These are phyloP conservation scores for Phaethon lepturus DNA, from an alignment of 2,113 vertebrate species.

Conservation along the genomic window DNA sequence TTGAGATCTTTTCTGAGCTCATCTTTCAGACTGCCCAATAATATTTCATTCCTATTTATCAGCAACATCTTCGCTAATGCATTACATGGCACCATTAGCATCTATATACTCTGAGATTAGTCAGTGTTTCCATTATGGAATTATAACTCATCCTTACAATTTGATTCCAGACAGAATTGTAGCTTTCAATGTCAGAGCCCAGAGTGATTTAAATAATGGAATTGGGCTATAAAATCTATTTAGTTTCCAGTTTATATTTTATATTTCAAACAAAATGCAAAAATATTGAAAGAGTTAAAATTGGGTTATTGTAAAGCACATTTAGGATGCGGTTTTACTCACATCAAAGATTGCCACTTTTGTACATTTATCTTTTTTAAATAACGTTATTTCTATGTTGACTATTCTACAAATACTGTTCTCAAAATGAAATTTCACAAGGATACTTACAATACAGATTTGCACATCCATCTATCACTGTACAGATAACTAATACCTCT, in stretches of 20 bases:
- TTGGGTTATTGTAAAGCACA: background rate
- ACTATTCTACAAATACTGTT: background rate
- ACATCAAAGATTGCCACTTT: background rate
- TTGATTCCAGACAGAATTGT: conserved; percentile 26
- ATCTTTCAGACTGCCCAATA: background rate
- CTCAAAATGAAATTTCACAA: conserved; percentile 35
- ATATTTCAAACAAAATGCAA: background rate
- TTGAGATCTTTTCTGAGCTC: conserved; percentile 10
- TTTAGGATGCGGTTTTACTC: background rate
- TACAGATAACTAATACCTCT: conserved; percentile 11
- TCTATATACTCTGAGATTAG: conserved; percentile 29
- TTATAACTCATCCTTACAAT: conserved; percentile 37
- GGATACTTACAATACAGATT: background rate
- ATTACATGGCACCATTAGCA: conserved; percentile 38
- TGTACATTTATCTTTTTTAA: background rate
- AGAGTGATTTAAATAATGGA: conserved; percentile 38
- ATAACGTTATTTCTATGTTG: background rate
- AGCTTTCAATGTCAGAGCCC: conserved; percentile 7
- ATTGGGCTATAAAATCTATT: conserved; percentile 20
- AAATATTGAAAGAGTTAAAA: conserved; percentile 44
- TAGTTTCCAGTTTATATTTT: conserved; percentile 7
- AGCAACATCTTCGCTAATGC: conserved; percentile 22
- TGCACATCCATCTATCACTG: background rate
- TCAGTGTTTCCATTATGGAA: conserved; percentile 34
- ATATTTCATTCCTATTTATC: conserved; percentile 36